Conservation (phyloP, 2,888 invertebrate species). For the Gonocerus acuteangulatus region DNA sequence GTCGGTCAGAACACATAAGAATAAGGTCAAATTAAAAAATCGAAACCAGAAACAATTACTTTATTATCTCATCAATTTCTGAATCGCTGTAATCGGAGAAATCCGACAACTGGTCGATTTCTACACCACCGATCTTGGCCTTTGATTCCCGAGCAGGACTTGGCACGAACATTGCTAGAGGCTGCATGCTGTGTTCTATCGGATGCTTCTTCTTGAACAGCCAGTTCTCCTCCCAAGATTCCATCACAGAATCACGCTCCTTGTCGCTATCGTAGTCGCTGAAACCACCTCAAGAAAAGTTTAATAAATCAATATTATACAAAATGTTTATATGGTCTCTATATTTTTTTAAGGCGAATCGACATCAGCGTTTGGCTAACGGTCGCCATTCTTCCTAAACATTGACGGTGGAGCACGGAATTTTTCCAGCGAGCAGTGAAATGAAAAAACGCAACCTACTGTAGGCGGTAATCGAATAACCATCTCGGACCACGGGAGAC, state of each 20-base stretch:
- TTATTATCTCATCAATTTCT: constrained; percentile 12
- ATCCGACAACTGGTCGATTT: constrained; percentile 17
- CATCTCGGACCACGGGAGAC: too few relatives aligned
- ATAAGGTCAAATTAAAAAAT: too few relatives aligned
- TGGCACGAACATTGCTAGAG: constrained; percentile 17
- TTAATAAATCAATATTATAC: not conserved
- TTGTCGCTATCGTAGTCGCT: not conserved
- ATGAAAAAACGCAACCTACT: too few relatives aligned
- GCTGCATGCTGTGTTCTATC: not conserved
- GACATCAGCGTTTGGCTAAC: too few relatives aligned
- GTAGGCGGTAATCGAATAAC: too few relatives aligned
- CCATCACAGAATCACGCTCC: not conserved
- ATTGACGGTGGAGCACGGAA: too few relatives aligned
- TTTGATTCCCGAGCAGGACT: not conserved
- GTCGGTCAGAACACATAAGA: too few relatives aligned
- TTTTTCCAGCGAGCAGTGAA: too few relatives aligned
- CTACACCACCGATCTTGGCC: constrained; percentile 9
- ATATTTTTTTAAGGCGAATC: too few relatives aligned
- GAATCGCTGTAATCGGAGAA: constrained; percentile 23
- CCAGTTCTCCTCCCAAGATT: constrained; percentile 17
- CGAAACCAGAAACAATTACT: too few relatives aligned
- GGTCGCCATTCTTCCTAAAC: too few relatives aligned
- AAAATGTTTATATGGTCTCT: too few relatives aligned
- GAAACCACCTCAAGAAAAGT: not conserved
- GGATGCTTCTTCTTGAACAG: constrained; percentile 1